Percentiles rank a stretch among this genome's conserved stretches.
Conservation (phyloP, 2,113 vertebrate genomes). For the Neogale vison region DNA sequence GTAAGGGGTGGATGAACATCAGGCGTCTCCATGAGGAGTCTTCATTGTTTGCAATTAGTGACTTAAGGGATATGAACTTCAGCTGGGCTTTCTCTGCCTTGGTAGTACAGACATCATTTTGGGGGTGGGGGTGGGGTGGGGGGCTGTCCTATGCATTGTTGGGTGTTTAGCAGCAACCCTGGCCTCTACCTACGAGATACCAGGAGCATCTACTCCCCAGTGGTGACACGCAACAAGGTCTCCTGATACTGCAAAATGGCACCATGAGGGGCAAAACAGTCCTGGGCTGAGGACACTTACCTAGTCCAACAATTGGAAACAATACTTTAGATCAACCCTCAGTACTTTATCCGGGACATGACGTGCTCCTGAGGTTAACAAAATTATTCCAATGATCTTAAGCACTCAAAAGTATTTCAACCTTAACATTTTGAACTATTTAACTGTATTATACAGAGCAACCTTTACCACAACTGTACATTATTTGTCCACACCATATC, state of each 20-base stretch:
- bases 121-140: accelerated
- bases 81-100: background rate
- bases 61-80: background rate
- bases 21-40: background rate
- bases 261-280: background rate
- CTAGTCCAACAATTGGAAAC: background rate
- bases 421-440: background rate
- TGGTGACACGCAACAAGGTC: background rate
- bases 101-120: background rate
- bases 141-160: background rate
- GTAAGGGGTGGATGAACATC: no score
- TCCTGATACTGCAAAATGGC: background rate
- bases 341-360: background rate
- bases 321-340: background rate
- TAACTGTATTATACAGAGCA: background rate
- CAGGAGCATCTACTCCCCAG: background rate
- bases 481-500: background rate
- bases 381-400: background rate
- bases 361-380: background rate
- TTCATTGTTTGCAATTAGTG: background rate
- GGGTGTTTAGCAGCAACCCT: background rate
- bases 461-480: background rate
- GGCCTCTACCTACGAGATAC: background rate
- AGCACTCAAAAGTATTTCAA: background rate
- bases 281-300: background rate